Conservation (phyloP, 2,888 invertebrate species). For the Eupithecia subfuscata region DNA sequence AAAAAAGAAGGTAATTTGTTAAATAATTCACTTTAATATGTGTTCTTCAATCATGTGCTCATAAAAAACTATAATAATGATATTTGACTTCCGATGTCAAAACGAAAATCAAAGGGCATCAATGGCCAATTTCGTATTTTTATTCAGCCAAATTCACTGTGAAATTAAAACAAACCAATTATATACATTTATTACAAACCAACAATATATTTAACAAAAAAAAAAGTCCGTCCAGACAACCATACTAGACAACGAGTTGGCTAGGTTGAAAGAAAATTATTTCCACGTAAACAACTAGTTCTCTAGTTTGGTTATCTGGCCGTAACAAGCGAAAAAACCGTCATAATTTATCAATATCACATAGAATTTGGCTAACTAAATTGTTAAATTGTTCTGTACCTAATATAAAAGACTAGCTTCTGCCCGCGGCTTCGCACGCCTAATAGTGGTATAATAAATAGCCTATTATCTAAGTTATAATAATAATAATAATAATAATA, state of each 20-base stretch:
- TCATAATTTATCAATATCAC: background rate
- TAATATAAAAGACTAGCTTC: background rate
- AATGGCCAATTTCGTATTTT: background rate
- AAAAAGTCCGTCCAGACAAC: background rate
- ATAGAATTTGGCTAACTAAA: background rate
- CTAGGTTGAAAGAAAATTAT: background rate
- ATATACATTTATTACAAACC: background rate
- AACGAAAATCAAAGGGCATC: background rate
- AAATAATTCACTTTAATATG: conserved; percentile 9
- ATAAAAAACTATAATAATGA: background rate
- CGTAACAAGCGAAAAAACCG: background rate
- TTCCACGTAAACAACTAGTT: background rate
- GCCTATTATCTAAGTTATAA: too few relatives aligned
- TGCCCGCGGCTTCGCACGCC: too few relatives aligned
- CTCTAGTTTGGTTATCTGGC: background rate
- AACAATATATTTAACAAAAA: background rate
- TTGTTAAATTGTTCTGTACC: background rate
- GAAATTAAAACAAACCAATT: background rate
- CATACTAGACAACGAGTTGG: background rate
- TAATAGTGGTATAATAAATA: too few relatives aligned
- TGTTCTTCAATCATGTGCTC: background rate
- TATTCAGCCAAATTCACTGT: background rate
- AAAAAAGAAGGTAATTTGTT: background rate
- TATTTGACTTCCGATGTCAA: background rate
- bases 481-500: too few relatives aligned